Base-by-base conservation (phyloP, 2,113 vertebrate species). In the Zapus hudsonius region DNA sequence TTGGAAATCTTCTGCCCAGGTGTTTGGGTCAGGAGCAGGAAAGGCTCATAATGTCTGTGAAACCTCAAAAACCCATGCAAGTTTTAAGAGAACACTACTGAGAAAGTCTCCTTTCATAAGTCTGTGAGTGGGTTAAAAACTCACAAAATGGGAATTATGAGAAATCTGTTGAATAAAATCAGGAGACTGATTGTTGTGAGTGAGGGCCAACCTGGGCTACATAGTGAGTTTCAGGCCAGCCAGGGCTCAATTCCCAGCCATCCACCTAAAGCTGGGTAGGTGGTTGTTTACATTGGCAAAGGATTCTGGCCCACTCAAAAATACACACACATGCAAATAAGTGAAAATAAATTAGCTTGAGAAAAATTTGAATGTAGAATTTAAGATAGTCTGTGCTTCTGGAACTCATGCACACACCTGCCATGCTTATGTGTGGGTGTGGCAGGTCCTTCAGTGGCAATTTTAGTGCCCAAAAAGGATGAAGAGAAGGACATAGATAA, bases 1-100 rank as follows among this genome's bases (percentile, higher is more conserved):
- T 52, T 8, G 70, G 40, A 95, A 93, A 55, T 91, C 79, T 95
- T 92, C 83, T 95, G 79, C 83, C 72, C 23, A 72, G 44, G 19
- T 93, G 15, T 72, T 92, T 82, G 38, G 42, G 13, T 25, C 42
- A 33, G 44, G 23, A 74, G 0, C 0, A 9, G 47, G 52, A 42
- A 84, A 20, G 5, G 44, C 90, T 47, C 42, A 33, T 93, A 42
- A 59, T 86, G n/a, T 74, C n/a, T 69, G n/a, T 90, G 38, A 94
- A 95, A 87, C 79, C 47, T 90, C 36, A 64, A 92, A 93, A 52
- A 52, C 74, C 75, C 15, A 78, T n/a, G 44, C 52, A 89, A 33
- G 0, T 85, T 90, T 95, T 81, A 84, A 88, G 80, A 87, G 94
- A 90, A 63, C 40, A 87, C 88, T 67, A 85, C 70, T 72, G 61